Conservation (phyloP, 2,113 vertebrate genomes). For the Nannobrachium achirus region DNA sequence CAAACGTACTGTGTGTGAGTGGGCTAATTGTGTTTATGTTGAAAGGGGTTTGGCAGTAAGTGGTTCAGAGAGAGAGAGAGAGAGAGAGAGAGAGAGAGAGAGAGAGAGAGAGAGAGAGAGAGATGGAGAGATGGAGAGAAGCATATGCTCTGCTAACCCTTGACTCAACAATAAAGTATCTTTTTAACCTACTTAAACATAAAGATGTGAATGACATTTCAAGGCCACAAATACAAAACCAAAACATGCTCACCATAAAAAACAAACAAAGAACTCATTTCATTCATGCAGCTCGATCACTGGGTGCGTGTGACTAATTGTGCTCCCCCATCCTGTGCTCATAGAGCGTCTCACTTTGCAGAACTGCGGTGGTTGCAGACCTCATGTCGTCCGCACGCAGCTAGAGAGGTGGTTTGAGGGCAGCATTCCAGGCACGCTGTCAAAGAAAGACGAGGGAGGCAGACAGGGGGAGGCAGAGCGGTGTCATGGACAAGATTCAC, state of each 20-base stretch:
- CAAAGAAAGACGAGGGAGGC: slow-evolving; percentile 27
- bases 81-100: slow-evolving; percentile 1
- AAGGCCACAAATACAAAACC: no score
- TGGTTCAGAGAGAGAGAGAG: no score
- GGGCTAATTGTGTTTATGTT: slow-evolving; percentile 2
- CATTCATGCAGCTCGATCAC: background rate
- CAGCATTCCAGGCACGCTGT: slow-evolving; percentile 24
- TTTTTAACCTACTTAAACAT: no score
- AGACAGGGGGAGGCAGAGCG: slow-evolving; percentile 24
- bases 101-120: background rate
- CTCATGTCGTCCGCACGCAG: slow-evolving; percentile 1
- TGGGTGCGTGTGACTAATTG: background rate
- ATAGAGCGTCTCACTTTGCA: background rate
- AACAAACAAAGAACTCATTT: slow-evolving; percentile 3
- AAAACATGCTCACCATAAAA: background rate
- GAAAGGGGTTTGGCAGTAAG: no score
- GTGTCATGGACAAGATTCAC: slow-evolving; percentile 11
- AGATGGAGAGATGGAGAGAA: background rate
- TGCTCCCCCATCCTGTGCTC: background rate
- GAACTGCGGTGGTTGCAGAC: background rate
- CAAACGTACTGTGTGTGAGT: slow-evolving; percentile 10
- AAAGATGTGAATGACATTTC: no score
- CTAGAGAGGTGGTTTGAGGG: slow-evolving; percentile 11
- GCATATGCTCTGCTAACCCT: background rate
- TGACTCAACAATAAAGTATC: no score